A percentile compares a stretch with the other conserved stretches of the same genome.
phyloP scores from a whole-genome alignment of 2,113 vertebrate species.

The Menura novaehollandiae region DNA sequence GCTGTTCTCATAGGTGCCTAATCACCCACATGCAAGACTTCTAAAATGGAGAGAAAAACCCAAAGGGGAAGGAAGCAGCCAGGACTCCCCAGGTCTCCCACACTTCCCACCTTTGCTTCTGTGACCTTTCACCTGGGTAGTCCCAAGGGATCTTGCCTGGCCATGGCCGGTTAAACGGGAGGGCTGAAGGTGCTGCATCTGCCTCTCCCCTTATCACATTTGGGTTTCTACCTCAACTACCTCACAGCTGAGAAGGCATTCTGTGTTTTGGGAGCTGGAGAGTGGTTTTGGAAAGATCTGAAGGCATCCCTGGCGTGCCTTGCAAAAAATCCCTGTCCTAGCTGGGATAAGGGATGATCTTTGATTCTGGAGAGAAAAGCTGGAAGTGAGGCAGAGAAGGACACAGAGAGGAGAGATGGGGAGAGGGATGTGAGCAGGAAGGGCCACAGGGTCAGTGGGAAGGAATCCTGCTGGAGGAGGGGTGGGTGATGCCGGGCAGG shows the following conservation, averaged over 20 bases:
- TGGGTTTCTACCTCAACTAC: neutral
- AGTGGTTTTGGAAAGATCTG: neutral
- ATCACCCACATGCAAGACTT: neutral
- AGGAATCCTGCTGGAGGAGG: neutral
- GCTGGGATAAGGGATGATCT: neutral
- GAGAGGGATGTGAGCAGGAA: neutral
- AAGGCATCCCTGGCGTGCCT: neutral
- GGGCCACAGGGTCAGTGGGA: fast-evolving
- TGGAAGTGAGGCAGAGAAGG: neutral
- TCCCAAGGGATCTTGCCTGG: neutral
- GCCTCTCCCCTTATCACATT: neutral
- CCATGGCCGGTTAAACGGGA: neutral
- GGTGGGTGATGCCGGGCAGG: neutral
- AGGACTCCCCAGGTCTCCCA: neutral
- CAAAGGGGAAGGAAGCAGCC: neutral
- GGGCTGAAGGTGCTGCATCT: neutral
- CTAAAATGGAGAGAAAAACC: neutral
- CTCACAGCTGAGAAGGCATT: neutral
- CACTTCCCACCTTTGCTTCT: neutral
- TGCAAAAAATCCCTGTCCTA: neutral
- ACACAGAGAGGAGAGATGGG: neutral
- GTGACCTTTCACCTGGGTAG: neutral
- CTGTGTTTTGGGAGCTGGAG: neutral
- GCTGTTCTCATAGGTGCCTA: neutral
- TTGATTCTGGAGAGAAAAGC: neutral